These are phyloP conservation scores for Salvelinus alpinus DNA, from an alignment of 2,113 vertebrate genomes.

Conservation along the genomic window DNA sequence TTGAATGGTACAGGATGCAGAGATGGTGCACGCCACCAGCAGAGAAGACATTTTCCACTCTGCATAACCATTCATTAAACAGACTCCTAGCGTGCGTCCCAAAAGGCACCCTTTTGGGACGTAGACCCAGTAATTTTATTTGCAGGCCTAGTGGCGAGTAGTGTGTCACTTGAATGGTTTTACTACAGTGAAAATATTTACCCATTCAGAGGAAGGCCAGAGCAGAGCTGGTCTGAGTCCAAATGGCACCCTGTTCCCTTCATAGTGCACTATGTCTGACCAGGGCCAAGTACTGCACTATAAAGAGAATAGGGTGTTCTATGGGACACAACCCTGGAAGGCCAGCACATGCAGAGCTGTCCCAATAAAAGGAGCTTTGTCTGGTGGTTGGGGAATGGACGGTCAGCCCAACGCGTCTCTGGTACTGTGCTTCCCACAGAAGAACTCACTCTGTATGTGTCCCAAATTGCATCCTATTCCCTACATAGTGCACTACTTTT, in stretches of 20 bases:
- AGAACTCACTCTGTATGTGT: not conserved
- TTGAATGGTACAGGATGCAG: not conserved
- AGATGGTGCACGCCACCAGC: not conserved
- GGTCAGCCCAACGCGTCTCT: not conserved
- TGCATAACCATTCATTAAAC: not conserved
- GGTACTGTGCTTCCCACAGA: slow-evolving; percentile 17
- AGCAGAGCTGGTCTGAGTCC: not conserved
- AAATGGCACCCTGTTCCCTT: no score
- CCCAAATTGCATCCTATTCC: not conserved
- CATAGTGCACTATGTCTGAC: no score
- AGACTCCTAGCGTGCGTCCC: not conserved
- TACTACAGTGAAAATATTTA: slow-evolving; percentile 23
- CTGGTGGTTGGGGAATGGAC: not conserved
- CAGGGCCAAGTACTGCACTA: no score
- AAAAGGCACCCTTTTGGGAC: no score
- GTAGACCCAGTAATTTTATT: not conserved
- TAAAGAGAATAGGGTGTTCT: no score
- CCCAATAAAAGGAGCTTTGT: slow-evolving; percentile 22
- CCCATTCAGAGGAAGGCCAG: not conserved
- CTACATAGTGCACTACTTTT: no score
- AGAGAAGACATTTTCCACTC: not conserved
- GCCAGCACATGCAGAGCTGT: not conserved
- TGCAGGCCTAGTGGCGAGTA: not conserved
- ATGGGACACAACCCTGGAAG: no score
- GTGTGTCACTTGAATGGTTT: slow-evolving; percentile 7